Evolutionary conservation across 2,888 invertebrate species (phyloP), one percentile per base, ranked within the genome.

Genomic region (Pristionchus exspectatus): DNA sequence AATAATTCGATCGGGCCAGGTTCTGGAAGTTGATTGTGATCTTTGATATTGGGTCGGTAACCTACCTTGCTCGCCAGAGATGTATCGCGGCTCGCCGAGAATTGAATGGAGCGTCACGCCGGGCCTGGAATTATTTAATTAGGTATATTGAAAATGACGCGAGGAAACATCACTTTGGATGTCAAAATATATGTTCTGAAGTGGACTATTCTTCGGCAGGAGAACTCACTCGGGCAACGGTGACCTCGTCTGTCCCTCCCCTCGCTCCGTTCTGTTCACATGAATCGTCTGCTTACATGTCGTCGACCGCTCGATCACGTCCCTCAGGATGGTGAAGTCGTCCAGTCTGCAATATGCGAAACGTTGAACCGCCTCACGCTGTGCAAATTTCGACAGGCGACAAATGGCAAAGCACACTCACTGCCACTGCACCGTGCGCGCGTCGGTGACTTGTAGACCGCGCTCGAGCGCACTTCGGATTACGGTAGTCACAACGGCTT

Each of bases 351-450:
- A 21, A 69, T 54, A 69, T 69, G 50, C 12, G 14, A 50, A 44
- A 38, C 84, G 84, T 85, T 24, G 33, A 59, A 24, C 59, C 2
- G 30, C 12, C 33, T 56, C 84, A 85, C 84, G 30, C 30, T 33
- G 56, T 33, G 27, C n/a, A 81, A 81, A 14, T 85, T 85, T 85
- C 85, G 54, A 59, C 59, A 56, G 12, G 54, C 33, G 69, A 69
- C 33, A 14, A 87, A 69, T 63, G 24, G 30, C 1, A 44, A 69
- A 69, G 2, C 1, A n/a, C 38, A 88, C 87, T 72, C 56, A 88
- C 87, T 88, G 87, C 87, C 87, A 88, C 74, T 88, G 87, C 44
- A 88, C 87, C 21, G 87, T 88, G 56, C 87, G 56, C 27, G 87
- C 87, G 21, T 88, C 74, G 7, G 54, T 56, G 21, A 88, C 56